Evolutionary conservation across 1,140 invertebrate genomes (phyloP).

Genomic region (Neuroterus valhalla): DNA sequence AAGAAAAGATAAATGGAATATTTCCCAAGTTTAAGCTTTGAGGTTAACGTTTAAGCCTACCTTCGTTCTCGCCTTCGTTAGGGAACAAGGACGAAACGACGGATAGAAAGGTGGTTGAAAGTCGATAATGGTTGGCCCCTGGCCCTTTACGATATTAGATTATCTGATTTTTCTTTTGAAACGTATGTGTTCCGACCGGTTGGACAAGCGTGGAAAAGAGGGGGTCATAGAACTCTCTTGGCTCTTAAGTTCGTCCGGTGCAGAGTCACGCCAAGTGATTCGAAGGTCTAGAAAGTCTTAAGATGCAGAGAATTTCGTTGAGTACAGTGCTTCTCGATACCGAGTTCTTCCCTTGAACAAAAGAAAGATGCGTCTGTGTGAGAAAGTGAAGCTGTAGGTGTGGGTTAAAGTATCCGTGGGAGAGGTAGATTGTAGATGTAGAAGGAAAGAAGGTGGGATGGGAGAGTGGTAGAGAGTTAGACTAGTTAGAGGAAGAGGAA

Average conservation of each 20-base stretch:
- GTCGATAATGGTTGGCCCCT: too few species aligned
- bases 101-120: too few species aligned
- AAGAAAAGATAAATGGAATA: background rate
- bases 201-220: background rate
- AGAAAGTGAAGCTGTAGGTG: background rate
- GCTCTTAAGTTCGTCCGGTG: constrained; percentile 39
- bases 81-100: too few species aligned
- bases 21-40: background rate
- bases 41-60: too few species aligned
- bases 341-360: constrained; percentile 33
- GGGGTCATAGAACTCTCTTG: constrained; percentile 27
- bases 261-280: constrained; percentile 47
- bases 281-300: constrained; percentile 6
- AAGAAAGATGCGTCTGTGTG: constrained; percentile 12
- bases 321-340: constrained; percentile 39
- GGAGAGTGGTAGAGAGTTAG: background rate
- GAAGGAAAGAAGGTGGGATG: constrained; percentile 6
- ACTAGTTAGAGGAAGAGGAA: background rate
- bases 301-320: constrained; percentile 46
- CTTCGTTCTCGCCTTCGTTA: too few species aligned
- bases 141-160: too few species aligned
- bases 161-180: too few species aligned
- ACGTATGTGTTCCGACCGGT: background rate
- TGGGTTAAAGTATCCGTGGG: constrained; percentile 13
- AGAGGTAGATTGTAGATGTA: constrained; percentile 7